Evolutionary conservation across 2,113 vertebrate species (phyloP).

Genomic region (Neotragus moschatus): DNA sequence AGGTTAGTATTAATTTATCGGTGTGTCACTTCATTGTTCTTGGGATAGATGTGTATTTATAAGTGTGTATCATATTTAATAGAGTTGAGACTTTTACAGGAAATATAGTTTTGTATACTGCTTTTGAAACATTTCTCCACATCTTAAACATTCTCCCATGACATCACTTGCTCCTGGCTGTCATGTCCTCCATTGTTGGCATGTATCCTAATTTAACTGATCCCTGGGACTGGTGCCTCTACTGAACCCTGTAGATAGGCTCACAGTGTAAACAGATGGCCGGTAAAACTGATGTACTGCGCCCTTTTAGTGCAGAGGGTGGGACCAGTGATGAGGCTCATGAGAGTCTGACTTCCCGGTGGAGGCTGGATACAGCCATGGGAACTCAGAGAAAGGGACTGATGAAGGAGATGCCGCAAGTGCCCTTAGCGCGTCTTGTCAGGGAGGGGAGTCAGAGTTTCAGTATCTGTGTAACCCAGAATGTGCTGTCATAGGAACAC

Average conservation of each 20-base stretch:
- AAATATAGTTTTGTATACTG: not conserved
- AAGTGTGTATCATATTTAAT: not conserved
- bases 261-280: conserved; percentile 86
- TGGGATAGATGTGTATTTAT: not conserved
- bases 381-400: not conserved
- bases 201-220: not conserved
- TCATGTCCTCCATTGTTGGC: accelerated
- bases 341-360: not conserved
- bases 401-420: not conserved
- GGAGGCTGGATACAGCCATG: not conserved
- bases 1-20: not conserved
- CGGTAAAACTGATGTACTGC: conserved; percentile 90
- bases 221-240: conserved; percentile 77
- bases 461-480: not conserved
- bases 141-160: not conserved
- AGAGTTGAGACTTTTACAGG: not conserved
- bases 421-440: not conserved
- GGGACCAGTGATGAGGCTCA: not conserved
- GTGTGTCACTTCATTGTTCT: not conserved
- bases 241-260: conserved; percentile 74
- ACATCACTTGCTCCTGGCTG: not conserved
- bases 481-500: not conserved
- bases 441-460: not conserved
- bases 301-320: conserved; percentile 66
- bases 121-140: not conserved